These are phyloP conservation scores for Pediacus dermestoides DNA, from an alignment of 2,888 invertebrate species.

Conservation along the genomic window DNA sequence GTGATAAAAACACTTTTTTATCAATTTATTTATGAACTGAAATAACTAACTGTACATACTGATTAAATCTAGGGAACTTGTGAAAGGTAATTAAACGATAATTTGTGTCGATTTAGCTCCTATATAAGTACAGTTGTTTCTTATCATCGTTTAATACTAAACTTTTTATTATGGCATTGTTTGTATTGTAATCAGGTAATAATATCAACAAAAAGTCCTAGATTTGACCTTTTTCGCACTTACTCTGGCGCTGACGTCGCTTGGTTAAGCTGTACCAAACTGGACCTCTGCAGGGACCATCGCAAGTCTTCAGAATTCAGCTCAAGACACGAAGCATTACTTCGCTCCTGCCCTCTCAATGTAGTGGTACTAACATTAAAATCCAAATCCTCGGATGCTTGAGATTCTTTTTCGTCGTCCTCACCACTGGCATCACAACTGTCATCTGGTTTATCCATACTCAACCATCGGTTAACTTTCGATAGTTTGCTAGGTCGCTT, in stretches of 20 bases:
- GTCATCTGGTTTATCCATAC: conserved; percentile 63
- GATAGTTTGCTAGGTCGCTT: conserved; percentile 55
- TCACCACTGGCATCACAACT: conserved; percentile 89
- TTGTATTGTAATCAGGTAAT: no score
- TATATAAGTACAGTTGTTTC: no score
- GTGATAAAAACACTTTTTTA: conserved; percentile 9
- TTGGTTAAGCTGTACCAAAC: conserved; percentile 69
- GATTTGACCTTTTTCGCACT: no score
- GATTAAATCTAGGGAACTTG: no score
- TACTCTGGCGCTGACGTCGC: conserved; percentile 40
- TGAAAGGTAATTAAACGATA: no score
- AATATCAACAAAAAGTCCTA: no score
- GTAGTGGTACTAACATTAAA: conserved; percentile 69
- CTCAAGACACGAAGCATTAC: conserved; percentile 43
- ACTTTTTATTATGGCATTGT: no score
- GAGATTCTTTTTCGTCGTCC: conserved; percentile 74
- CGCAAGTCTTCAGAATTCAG: conserved; percentile 34
- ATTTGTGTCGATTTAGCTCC: no score
- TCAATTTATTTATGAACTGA: conserved; percentile 4
- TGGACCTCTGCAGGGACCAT: conserved; percentile 89
- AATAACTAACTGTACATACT: no score
- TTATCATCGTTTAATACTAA: no score
- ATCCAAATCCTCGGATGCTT: conserved; percentile 74
- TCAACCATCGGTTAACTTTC: conserved; percentile 68
- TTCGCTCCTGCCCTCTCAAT: conserved; percentile 36